Evolutionary conservation across 2,113 vertebrate genomes (phyloP), one percentile per base, ranked within the genome.

Genomic region (Melanotaenia duboulayi): DNA sequence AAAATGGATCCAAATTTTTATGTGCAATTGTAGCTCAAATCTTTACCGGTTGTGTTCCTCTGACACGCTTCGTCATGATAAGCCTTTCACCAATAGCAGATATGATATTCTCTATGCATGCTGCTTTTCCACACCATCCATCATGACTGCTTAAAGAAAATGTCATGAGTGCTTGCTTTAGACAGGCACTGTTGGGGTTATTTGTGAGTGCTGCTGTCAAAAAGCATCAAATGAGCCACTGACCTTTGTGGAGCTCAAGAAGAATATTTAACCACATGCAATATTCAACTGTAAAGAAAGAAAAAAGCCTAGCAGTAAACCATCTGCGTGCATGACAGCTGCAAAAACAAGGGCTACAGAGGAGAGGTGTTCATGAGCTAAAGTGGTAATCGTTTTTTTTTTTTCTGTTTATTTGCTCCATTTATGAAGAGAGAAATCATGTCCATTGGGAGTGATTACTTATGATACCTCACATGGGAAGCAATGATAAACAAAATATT

Each of bases 241-340:
- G 89, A 87, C 89, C 78, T 91, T 89, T 90, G 56, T 22, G 69
- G 42, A 56, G 54, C 69, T 87, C 64, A 71, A 61, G 74, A 60
- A 57, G 67, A 65, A 78, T 85, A 83, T 70, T 80, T 76, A 84
- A 86, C 70, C 65, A 72, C 54, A 74, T 85, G 79, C 72, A 75
- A 77, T 87, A 80, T 55, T 77, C 83, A 81, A 80, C 83, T 71
- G 75, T 65, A 35, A 67, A 70, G 1, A 35, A 42, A 73, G 56
- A 50, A 11, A 23, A 23, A 2, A 9, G 28, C 8, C 32, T 35
- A 7, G 8, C 1, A 7, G 8, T 35, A 7, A 35, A 5, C 28
- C 28, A 54, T 59, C 50, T 46, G 46, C 28, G 17, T 3, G 17
- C 7, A 37, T 14, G 23, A n/a, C 35, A 35, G 48, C 64, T 59